phyloP scores from a whole-genome alignment of 2,113 vertebrate genomes.

The Dunckerocampus dactyliophorus region DNA sequence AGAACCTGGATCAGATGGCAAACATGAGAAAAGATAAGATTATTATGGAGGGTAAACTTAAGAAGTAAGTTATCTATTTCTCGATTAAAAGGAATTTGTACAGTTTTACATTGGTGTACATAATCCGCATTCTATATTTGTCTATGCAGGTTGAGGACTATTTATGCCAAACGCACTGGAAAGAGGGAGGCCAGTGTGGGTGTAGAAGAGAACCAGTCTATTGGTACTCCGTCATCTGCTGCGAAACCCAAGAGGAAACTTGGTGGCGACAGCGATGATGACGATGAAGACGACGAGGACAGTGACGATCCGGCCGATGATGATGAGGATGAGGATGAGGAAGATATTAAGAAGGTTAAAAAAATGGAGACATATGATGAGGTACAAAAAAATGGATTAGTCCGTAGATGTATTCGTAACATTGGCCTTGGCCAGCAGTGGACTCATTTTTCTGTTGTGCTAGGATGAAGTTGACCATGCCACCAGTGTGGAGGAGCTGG shows the following conservation, averaged over 20 bases:
- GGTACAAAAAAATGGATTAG: conserved; percentile 47
- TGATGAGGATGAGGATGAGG: conserved; percentile 94
- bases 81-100: background rate
- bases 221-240: conserved; percentile 79
- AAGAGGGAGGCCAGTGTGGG: conserved; percentile 77
- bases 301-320: conserved; percentile 84
- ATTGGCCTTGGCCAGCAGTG: background rate
- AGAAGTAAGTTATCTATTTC: conserved; percentile 81
- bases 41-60: conserved; percentile 96
- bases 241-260: conserved; percentile 86
- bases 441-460: conserved; percentile 4
- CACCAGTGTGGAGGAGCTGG: conserved; percentile 92
- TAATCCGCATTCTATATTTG: conserved; percentile 2
- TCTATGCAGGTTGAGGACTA: conserved; percentile 81
- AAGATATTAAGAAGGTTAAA: conserved; percentile 91
- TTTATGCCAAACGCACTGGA: conserved; percentile 93
- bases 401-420: background rate
- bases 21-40: conserved; percentile 98
- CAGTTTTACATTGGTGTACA: background rate
- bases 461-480: conserved; percentile 94
- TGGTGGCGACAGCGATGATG: conserved; percentile 83
- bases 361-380: conserved; percentile 91
- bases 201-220: conserved; percentile 81
- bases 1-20: conserved; percentile 97
- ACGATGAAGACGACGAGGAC: conserved; percentile 91